Evolutionary conservation across 2,888 invertebrate species (phyloP).

Genomic region (Creontiades dilutus): DNA sequence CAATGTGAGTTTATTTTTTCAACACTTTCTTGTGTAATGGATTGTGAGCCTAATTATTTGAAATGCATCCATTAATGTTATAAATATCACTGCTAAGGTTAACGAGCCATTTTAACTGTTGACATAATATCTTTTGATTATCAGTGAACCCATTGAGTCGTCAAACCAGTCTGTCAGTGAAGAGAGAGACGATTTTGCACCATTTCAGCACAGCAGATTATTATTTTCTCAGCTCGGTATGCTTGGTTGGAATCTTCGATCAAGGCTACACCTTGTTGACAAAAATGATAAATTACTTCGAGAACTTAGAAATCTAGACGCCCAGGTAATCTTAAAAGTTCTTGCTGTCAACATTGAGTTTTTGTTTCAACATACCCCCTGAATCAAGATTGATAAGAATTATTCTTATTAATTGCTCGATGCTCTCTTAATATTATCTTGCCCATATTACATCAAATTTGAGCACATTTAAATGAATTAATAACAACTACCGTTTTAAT

Average conservation of each 20-base stretch:
- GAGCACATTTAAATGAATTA: too few species aligned
- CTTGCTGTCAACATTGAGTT: neutral
- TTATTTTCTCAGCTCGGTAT: conserved; percentile 95
- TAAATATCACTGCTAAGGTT: too few species aligned
- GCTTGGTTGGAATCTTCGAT: conserved; percentile 92
- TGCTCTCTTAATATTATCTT: too few species aligned
- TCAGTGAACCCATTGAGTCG: conserved; percentile 30
- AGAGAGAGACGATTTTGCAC: conserved; percentile 78
- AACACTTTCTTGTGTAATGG: too few species aligned
- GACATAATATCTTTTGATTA: neutral
- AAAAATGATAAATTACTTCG: conserved; percentile 93
- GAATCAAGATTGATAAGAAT: too few species aligned
- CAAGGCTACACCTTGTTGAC: conserved; percentile 90
- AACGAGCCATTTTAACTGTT: too few species aligned
- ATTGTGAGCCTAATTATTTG: too few species aligned
- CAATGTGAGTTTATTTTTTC: conserved; percentile 2
- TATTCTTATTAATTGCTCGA: too few species aligned
- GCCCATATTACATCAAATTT: too few species aligned
- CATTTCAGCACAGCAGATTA: conserved; percentile 91
- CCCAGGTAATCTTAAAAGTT: conserved; percentile 81
- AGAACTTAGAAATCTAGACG: conserved; percentile 95
- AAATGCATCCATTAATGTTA: too few species aligned
- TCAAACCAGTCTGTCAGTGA: conserved; percentile 41
- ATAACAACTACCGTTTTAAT: too few species aligned
- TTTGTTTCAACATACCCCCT: too few species aligned